phyloP scores from a whole-genome alignment of 2,888 invertebrate genomes.

The Cerastis leucographa region DNA sequence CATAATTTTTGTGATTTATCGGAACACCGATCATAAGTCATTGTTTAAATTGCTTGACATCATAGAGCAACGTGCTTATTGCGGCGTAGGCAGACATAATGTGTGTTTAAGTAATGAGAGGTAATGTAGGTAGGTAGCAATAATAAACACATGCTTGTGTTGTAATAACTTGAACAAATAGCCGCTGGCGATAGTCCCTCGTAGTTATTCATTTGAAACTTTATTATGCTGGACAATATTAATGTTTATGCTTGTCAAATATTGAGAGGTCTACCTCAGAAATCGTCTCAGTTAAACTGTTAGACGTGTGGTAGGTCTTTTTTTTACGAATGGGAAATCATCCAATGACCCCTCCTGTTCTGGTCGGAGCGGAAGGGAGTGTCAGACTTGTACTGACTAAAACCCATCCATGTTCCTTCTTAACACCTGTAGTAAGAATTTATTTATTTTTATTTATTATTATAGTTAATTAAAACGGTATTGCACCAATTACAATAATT shows the following conservation, averaged over 20 bases:
- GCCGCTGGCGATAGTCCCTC: background rate
- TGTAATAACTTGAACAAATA: slow-evolving; percentile 40
- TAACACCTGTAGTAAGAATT: too few relatives aligned
- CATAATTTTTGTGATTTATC: slow-evolving; percentile 9
- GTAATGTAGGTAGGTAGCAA: slow-evolving; percentile 36
- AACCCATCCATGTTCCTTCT: too few relatives aligned
- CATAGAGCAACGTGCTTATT: slow-evolving; percentile 31
- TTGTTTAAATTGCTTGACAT: slow-evolving; percentile 46
- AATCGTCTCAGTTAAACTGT: background rate
- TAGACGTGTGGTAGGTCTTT: background rate
- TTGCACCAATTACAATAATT: too few relatives aligned
- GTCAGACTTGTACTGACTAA: too few relatives aligned
- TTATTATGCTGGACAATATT: slow-evolving; percentile 12
- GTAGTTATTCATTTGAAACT: background rate
- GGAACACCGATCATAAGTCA: slow-evolving; percentile 4
- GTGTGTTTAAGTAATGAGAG: slow-evolving; percentile 45
- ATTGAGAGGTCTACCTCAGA: background rate
- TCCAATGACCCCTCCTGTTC: too few relatives aligned
- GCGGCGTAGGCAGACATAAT: slow-evolving; percentile 46
- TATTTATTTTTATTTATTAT: too few relatives aligned
- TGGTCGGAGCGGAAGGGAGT: too few relatives aligned
- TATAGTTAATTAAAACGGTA: too few relatives aligned
- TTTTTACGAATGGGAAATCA: too few relatives aligned
- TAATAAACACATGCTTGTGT: slow-evolving; percentile 16
- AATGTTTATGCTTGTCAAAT: background rate